Evolutionary conservation across 2,797 vertebrate species (phyloP).

Genomic region (Clarias laeviceps): DNA sequence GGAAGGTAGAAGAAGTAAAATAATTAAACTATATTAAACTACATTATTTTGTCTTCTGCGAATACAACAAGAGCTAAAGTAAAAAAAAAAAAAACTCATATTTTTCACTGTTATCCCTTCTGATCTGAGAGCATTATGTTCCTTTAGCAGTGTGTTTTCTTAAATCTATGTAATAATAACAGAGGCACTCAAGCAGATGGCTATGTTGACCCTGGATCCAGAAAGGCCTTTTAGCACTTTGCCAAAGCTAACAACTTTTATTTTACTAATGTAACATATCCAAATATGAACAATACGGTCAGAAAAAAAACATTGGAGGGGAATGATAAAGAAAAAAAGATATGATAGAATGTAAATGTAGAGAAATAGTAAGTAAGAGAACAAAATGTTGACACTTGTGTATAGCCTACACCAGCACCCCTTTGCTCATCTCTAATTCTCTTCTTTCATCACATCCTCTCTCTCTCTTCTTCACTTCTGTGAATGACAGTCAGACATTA

Average conservation of each 20-base stretch:
- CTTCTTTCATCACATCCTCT: conserved; percentile 28
- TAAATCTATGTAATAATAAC: conserved; percentile 1
- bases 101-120: conserved; percentile 5
- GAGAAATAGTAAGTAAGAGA: neutral
- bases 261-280: neutral
- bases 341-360: neutral
- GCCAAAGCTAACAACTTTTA: neutral
- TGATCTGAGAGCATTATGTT: conserved; percentile 16
- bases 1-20: neutral
- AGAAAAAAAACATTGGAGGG: neutral
- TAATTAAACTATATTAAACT: neutral
- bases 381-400: conserved; percentile 1
- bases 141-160: neutral
- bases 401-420: neutral
- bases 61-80: neutral
- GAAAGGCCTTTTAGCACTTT: neutral
- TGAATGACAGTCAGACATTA: conserved; percentile 53
- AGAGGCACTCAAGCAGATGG: conserved; percentile 7
- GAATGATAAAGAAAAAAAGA: neutral
- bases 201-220: conserved; percentile 1
- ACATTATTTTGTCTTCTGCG: neutral
- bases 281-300: neutral
- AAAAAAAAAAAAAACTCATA: neutral
- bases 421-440: neutral
- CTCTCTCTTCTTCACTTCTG: conserved; percentile 23